A percentile compares a stretch with the other conserved stretches of the same genome.
Evolutionary conservation across 1,140 invertebrate genomes (phyloP).

Genomic region (Hylaeus volcanicus): DNA sequence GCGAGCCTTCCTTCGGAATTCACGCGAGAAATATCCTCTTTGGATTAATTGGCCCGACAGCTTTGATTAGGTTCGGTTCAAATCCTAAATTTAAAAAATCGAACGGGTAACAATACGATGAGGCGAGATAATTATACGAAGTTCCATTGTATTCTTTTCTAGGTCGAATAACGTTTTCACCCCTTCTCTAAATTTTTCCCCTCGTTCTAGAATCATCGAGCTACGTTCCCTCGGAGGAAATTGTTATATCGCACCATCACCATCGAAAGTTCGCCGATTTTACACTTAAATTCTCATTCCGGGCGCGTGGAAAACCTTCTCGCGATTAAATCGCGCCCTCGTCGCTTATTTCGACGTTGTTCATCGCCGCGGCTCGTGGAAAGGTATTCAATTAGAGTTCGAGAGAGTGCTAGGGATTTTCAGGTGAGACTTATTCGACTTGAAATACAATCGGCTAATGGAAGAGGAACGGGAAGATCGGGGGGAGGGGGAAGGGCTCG

Average conservation of each 20-base stretch:
- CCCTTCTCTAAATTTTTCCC: too few species aligned
- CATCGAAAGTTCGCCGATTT: constrained; percentile 18
- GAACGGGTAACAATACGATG: too few species aligned
- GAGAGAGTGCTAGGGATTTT: constrained; percentile 59
- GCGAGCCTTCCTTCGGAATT: not conserved
- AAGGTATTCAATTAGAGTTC: constrained; percentile 68
- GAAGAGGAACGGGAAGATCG: constrained; percentile 52
- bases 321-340: constrained; percentile 35
- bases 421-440: constrained; percentile 68
- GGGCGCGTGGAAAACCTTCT: not conserved
- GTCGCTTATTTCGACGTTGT: constrained; percentile 10
- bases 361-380: not conserved
- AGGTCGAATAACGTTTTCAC: too few species aligned
- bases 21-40: not conserved
- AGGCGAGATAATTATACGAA: too few species aligned
- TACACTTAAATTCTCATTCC: too few species aligned
- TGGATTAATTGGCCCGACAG: too few species aligned
- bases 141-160: too few species aligned
- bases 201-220: too few species aligned
- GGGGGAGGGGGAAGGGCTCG: not conserved
- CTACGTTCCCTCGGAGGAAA: too few species aligned
- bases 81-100: too few species aligned
- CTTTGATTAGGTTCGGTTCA: too few species aligned
- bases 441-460: constrained; percentile 76
- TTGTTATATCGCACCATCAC: too few species aligned